A percentile compares a stretch with the other conserved stretches of the same genome.
Evolutionary conservation across 2,113 vertebrate species (phyloP).

Genomic region (Sphaerodactylus townsendi): DNA sequence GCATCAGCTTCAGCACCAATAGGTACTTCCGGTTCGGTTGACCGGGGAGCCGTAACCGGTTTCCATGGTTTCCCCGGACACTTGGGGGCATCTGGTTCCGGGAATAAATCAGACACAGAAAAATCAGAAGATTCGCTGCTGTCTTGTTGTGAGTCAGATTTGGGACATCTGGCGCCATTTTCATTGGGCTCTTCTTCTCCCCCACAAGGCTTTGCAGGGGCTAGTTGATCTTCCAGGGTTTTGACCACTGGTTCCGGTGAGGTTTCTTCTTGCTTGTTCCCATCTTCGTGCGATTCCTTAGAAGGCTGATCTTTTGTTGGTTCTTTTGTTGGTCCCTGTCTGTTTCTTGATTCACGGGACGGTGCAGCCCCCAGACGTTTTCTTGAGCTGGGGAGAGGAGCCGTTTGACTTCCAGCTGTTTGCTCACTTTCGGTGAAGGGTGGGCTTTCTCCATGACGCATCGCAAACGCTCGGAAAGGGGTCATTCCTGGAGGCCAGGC

Average conservation of each 20-base stretch:
- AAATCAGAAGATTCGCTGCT: conserved; percentile 8
- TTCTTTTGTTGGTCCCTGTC: neutral
- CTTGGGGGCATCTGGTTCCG: conserved; percentile 58
- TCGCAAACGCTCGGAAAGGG: conserved; percentile 49
- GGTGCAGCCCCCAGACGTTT: too few relatives aligned
- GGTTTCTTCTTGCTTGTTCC: neutral
- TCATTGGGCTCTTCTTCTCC: neutral
- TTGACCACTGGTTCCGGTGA: neutral
- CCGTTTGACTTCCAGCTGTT: too few relatives aligned
- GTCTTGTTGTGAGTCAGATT: neutral
- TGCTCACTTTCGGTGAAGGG: neutral
- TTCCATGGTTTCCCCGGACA: conserved; percentile 91
- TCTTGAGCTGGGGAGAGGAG: too few relatives aligned
- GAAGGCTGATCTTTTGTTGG: conserved; percentile 66
- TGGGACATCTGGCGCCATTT: neutral
- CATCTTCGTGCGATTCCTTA: conserved; percentile 71
- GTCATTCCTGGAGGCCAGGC: conserved; percentile 73
- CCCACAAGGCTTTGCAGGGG: neutral
- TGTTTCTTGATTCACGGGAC: neutral
- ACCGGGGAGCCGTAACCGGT: conserved; percentile 19
- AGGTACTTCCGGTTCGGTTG: neutral
- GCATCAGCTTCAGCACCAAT: too few relatives aligned
- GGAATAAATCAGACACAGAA: conserved; percentile 51
- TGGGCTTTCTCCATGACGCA: accelerated
- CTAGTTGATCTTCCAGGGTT: neutral